These are phyloP conservation scores for Amblyopsis hoosieri DNA, from an alignment of 2,797 vertebrate genomes.

Conservation along the genomic window DNA sequence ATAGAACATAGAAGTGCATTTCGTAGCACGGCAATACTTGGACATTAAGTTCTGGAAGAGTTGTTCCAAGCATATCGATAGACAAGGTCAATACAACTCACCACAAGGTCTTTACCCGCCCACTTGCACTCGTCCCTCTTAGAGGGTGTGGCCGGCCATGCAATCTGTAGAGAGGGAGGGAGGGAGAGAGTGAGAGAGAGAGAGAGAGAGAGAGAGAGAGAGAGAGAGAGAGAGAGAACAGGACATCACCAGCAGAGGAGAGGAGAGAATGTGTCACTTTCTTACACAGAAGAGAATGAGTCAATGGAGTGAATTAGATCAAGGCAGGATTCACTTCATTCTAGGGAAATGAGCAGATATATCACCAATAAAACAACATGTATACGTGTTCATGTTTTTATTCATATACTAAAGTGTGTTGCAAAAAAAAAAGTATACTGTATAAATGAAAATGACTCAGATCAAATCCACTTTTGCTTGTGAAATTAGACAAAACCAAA, in stretches of 20 bases:
- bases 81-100: conserved; percentile 73
- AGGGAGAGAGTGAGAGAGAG: background rate
- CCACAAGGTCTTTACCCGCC: conserved; percentile 96
- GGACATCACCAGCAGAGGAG: conserved; percentile 18
- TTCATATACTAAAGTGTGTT: background rate
- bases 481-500: background rate
- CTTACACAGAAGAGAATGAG: conserved; percentile 29
- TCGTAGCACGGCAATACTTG: conserved; percentile 3
- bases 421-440: no score
- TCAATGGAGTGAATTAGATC: conserved; percentile 36
- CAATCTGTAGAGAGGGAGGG: conserved; percentile 79
- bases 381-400: no score
- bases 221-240: conserved; percentile 21
- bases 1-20: background rate
- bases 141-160: conserved; percentile 93
- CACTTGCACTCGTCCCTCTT: conserved; percentile 97
- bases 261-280: conserved; percentile 25
- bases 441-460: background rate
- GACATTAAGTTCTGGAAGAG: conserved; percentile 16
- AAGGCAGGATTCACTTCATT: conserved; percentile 19
- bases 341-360: conserved; percentile 26
- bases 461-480: background rate
- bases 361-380: background rate
- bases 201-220: conserved; percentile 12
- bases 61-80: conserved; percentile 14